A percentile compares a stretch with the other conserved stretches of the same genome.
phyloP scores from a whole-genome alignment of 2,888 invertebrate species.

The Aphodius sticticus region DNA sequence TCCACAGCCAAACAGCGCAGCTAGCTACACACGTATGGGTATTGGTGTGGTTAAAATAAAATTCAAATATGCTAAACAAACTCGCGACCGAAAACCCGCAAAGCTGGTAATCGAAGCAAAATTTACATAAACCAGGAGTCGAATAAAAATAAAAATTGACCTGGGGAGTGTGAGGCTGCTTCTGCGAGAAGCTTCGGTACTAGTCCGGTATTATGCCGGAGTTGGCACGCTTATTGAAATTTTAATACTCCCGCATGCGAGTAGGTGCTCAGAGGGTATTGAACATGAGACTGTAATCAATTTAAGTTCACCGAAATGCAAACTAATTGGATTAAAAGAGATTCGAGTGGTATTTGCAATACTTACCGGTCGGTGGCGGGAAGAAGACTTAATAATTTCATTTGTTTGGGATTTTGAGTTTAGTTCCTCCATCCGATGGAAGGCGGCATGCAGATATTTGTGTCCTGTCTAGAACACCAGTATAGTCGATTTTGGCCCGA shows the following conservation, averaged over 20 bases:
- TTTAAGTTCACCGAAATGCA: background rate
- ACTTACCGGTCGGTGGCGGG: too few relatives aligned
- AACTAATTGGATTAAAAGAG: background rate
- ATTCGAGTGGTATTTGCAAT: too few relatives aligned
- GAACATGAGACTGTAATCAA: background rate
- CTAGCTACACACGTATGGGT: background rate
- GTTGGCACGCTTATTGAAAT: background rate
- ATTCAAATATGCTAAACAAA: background rate
- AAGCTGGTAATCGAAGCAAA: background rate
- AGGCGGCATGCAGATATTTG: too few relatives aligned
- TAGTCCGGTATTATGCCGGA: background rate
- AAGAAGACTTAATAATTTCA: too few relatives aligned
- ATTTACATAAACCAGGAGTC: constrained; percentile 4
- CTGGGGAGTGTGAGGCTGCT: background rate
- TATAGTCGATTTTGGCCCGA: too few relatives aligned
- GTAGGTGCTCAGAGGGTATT: background rate
- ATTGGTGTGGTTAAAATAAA: background rate
- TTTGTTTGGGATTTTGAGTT: too few relatives aligned
- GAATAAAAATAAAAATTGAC: background rate
- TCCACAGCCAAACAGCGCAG: background rate
- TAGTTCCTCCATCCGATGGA: too few relatives aligned
- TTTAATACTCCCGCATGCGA: background rate
- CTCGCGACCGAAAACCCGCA: background rate
- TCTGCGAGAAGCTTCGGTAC: background rate
- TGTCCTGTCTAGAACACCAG: too few relatives aligned